These are phyloP conservation scores for Myotis planiceps DNA, from an alignment of 2,797 vertebrate species.

Conservation along the genomic window DNA sequence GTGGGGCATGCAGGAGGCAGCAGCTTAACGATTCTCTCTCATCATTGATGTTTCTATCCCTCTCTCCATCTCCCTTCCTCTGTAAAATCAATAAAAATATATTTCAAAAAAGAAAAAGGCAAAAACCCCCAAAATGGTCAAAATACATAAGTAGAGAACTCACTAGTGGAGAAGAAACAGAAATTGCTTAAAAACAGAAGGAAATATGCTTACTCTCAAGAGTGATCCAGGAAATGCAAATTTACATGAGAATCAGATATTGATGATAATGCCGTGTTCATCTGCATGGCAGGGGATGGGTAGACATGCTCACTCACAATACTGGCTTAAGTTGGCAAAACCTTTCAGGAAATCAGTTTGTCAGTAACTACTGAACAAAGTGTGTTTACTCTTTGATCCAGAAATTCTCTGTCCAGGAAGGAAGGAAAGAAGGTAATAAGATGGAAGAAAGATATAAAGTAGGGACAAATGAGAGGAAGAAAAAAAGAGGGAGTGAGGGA, in stretches of 20 bases:
- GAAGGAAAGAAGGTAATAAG: background rate
- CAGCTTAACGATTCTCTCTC: background rate
- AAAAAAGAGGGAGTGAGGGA: fast-evolving
- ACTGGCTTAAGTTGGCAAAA: background rate
- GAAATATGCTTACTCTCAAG: background rate
- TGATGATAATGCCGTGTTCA: background rate
- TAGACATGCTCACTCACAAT: background rate
- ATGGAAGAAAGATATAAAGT: background rate
- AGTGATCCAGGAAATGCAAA: background rate
- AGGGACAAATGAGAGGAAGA: too few species aligned
- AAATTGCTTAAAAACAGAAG: background rate
- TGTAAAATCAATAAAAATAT: background rate
- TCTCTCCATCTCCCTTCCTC: background rate
- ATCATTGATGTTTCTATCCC: background rate
- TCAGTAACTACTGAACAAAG: background rate
- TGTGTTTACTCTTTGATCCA: background rate
- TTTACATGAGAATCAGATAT: background rate
- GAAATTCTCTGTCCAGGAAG: background rate
- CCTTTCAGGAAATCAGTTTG: background rate
- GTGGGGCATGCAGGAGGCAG: background rate
- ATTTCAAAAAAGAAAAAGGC: background rate
- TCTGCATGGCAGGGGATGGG: fast-evolving
- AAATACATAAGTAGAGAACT: background rate
- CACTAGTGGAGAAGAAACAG: background rate
- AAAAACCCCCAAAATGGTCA: background rate